Evolutionary conservation across 2,113 vertebrate species (phyloP).

Genomic region (Pontoporia blainvillei): DNA sequence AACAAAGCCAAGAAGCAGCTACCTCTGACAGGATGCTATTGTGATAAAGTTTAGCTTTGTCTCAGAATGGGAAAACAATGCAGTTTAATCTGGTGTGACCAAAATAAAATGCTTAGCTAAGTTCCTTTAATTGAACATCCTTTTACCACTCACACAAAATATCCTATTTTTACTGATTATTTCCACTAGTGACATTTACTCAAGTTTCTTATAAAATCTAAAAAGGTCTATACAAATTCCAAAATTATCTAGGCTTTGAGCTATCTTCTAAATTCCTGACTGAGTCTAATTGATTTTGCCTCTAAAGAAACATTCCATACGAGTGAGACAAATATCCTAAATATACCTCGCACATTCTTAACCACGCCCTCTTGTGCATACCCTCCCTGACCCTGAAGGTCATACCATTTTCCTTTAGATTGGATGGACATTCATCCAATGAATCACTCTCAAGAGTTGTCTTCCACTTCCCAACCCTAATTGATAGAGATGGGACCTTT

Average conservation of each 20-base stretch:
- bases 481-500: background rate
- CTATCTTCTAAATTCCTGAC: background rate
- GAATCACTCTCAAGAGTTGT: background rate
- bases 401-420: background rate
- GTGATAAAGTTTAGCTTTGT: background rate
- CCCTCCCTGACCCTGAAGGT: background rate
- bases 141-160: background rate
- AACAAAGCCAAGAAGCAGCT: background rate
- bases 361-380: background rate
- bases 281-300: background rate
- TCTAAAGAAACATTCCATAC: background rate
- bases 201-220: background rate
- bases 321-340: background rate
- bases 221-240: background rate
- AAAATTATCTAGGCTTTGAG: background rate
- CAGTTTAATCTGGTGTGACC: background rate
- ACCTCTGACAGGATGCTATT: background rate
- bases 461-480: background rate
- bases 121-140: background rate
- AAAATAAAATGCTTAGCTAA: background rate
- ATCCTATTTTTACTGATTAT: background rate
- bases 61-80: background rate
- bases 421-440: background rate
- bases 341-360: background rate
- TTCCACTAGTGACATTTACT: constrained; percentile 15